phyloP scores from a whole-genome alignment of 2,113 vertebrate species.

The Xenus cinereus region DNA sequence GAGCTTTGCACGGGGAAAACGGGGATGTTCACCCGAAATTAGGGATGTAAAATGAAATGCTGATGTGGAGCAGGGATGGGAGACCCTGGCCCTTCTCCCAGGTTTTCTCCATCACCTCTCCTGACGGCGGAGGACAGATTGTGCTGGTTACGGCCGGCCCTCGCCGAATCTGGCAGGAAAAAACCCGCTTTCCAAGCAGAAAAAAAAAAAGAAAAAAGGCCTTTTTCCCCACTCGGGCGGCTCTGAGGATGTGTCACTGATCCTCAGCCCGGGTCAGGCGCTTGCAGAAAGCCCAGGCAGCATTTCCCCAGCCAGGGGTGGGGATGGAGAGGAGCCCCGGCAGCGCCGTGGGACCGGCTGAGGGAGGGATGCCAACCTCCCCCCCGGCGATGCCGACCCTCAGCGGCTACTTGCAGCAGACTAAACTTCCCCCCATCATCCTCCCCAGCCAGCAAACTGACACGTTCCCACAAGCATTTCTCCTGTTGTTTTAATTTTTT shows the following conservation, averaged over 20 bases:
- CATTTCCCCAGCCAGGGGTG: fast-evolving
- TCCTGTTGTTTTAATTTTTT: background rate
- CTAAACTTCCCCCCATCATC: background rate
- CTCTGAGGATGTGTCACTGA: background rate
- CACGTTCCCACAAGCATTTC: conserved; percentile 12
- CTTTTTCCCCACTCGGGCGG: background rate
- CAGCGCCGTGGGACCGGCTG: fast-evolving
- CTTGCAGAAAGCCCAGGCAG: background rate
- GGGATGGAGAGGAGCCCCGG: background rate
- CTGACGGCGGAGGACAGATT: background rate
- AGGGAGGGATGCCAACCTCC: background rate
- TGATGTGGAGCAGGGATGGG: background rate
- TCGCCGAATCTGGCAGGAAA: background rate
- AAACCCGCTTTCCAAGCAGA: background rate
- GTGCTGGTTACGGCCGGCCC: fast-evolving
- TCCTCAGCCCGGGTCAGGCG: background rate
- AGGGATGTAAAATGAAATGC: background rate
- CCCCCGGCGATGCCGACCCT: background rate
- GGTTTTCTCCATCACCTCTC: background rate
- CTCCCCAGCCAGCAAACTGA: conserved; percentile 13
- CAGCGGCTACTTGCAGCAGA: background rate
- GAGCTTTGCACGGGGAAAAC: background rate
- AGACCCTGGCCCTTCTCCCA: background rate
- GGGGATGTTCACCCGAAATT: background rate
- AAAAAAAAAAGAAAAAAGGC: background rate